Percentiles rank a stretch among this genome's conserved stretches.
phyloP scores from a whole-genome alignment of 2,113 vertebrate species.

The Grantiella picta region DNA sequence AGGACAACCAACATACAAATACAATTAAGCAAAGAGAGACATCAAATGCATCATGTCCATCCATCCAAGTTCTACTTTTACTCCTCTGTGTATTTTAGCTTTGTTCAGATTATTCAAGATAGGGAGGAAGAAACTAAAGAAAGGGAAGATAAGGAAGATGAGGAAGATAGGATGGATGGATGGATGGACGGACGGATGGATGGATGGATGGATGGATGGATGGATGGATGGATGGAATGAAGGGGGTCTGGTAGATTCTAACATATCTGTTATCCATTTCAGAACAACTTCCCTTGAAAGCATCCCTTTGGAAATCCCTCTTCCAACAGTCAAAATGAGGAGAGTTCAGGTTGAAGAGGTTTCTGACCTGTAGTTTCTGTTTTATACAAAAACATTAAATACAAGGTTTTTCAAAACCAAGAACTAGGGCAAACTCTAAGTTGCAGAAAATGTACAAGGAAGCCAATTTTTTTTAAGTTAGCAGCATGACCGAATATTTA shows the following conservation, averaged over 20 bases:
- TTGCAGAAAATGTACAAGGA: neutral
- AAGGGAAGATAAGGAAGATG: neutral
- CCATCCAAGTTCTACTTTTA: neutral
- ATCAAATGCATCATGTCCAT: neutral
- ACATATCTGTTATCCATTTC: neutral
- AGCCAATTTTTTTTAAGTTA: neutral
- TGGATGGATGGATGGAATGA: neutral
- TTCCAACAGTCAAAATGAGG: neutral
- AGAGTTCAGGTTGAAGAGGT: neutral
- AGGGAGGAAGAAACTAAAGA: neutral
- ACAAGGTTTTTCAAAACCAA: neutral
- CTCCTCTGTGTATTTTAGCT: neutral
- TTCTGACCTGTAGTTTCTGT: neutral
- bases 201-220: neutral
- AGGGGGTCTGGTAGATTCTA: neutral
- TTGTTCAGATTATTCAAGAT: neutral
- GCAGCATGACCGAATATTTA: neutral
- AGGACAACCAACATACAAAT: neutral
- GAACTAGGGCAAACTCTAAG: neutral
- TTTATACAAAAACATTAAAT: neutral
- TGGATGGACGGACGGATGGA: neutral
- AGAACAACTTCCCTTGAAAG: neutral
- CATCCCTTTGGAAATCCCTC: neutral
- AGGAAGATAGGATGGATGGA: neutral
- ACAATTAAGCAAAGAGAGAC: neutral